Conservation (phyloP, 2,113 vertebrate genomes). For the western clawed frog (Xenopus tropicalis) region DNA sequence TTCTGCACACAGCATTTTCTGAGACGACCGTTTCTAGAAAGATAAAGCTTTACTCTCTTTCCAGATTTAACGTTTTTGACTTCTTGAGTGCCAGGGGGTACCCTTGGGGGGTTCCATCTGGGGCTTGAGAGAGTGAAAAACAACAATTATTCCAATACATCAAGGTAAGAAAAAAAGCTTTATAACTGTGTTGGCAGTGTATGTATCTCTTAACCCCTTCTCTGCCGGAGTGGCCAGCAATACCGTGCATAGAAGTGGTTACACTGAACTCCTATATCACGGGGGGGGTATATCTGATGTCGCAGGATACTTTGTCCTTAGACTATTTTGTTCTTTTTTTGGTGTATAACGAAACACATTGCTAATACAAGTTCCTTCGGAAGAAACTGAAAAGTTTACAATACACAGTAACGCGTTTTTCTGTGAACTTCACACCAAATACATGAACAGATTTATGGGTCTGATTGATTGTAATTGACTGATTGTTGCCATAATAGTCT, state of each 20-base stretch:
- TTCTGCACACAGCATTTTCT: slow-evolving; percentile 47
- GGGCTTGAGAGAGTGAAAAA: neutral
- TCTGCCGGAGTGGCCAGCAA: slow-evolving; percentile 19
- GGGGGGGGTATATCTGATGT: neutral
- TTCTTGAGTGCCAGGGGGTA: neutral
- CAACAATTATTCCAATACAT: slow-evolving; percentile 41
- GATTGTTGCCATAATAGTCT: slow-evolving; percentile 12
- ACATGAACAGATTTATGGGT: slow-evolving; percentile 3
- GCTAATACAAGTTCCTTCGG: slow-evolving; percentile 5
- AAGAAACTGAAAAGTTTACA: slow-evolving; percentile 25
- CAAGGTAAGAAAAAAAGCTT: slow-evolving; percentile 43
- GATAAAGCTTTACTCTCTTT: slow-evolving; percentile 16
- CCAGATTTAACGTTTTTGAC: slow-evolving; percentile 13
- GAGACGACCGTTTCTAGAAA: slow-evolving; percentile 46
- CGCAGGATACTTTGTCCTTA: neutral
- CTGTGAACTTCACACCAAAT: slow-evolving; percentile 19
- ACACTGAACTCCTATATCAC: neutral
- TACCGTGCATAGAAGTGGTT: slow-evolving; percentile 19
- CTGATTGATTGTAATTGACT: neutral
- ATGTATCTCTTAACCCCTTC: slow-evolving; percentile 21
- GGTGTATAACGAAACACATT: slow-evolving; percentile 11
- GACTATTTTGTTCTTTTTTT: neutral
- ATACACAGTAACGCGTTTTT: slow-evolving; percentile 17
- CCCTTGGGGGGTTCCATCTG: neutral
- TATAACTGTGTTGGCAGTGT: slow-evolving; percentile 27